Evolutionary conservation across 2,797 vertebrate species (phyloP).

Genomic region (Malurus leucopterus): DNA sequence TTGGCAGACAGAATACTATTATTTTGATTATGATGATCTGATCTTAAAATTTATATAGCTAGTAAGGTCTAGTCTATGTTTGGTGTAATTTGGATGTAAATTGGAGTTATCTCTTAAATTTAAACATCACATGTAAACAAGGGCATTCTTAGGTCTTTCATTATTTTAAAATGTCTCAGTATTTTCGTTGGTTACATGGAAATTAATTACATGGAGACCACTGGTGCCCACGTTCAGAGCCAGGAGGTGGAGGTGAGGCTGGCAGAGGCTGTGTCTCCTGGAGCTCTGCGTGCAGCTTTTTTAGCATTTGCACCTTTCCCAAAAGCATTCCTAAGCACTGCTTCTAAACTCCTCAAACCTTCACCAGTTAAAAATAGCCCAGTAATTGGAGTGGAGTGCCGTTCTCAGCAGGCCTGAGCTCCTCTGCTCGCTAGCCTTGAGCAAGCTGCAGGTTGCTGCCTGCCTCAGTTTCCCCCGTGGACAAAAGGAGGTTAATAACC

Average conservation of each 20-base stretch:
- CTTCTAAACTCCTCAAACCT: background rate
- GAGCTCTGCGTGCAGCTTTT: background rate
- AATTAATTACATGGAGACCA: background rate
- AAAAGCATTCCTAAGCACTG: background rate
- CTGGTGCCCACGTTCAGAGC: fast-evolving
- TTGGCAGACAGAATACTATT: background rate
- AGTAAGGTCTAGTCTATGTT: background rate
- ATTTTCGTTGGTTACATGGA: background rate
- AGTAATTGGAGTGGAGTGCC: background rate
- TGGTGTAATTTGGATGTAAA: background rate
- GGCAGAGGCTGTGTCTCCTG: background rate
- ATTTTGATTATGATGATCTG: fast-evolving
- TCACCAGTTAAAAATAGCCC: background rate
- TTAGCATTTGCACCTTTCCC: background rate
- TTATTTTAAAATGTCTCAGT: background rate
- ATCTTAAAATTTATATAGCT: background rate
- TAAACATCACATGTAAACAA: background rate
- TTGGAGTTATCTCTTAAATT: background rate
- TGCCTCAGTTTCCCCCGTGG: background rate
- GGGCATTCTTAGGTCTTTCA: fast-evolving
- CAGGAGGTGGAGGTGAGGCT: background rate
- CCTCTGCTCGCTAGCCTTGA: background rate
- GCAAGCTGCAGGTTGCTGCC: background rate
- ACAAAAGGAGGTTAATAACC: background rate
- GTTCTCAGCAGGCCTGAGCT: background rate